Conservation (phyloP, 1,140 invertebrate genomes). For the Melipona quadrifasciata region DNA sequence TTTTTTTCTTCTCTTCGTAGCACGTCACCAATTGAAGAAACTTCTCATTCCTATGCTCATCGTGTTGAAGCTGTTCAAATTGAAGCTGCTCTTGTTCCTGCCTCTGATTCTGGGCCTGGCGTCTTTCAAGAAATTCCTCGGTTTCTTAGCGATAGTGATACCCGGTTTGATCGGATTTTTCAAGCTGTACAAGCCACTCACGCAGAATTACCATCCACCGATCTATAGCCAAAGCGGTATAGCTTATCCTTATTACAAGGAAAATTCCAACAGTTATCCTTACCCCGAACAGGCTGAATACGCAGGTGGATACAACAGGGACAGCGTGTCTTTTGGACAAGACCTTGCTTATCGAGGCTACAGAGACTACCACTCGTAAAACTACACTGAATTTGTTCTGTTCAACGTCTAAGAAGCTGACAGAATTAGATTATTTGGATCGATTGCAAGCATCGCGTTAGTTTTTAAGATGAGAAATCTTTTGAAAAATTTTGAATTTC, state of each 20-base stretch:
- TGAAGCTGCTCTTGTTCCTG: conserved; percentile 90
- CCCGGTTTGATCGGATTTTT: conserved; percentile 91
- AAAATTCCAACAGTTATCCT: conserved; percentile 68
- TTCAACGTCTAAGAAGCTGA: not conserved
- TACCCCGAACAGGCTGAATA: conserved; percentile 65
- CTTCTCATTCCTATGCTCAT: conserved; percentile 91
- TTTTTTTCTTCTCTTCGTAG: conserved; percentile 80
- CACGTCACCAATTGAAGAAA: conserved; percentile 89
- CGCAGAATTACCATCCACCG: conserved; percentile 77
- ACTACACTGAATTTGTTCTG: not conserved
- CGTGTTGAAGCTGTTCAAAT: conserved; percentile 91
- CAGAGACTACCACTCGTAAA: conserved; percentile 78
- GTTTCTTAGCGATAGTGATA: conserved; percentile 88
- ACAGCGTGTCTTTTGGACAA: conserved; percentile 84
- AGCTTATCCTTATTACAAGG: conserved; percentile 81
- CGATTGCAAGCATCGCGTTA: not conserved
- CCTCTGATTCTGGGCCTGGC: conserved; percentile 90
- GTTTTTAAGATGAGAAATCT: no score
- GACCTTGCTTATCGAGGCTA: conserved; percentile 88
- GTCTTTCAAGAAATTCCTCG: conserved; percentile 91
- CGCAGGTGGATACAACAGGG: conserved; percentile 77
- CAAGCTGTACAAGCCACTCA: conserved; percentile 86
- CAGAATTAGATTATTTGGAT: not conserved
- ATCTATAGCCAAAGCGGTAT: conserved; percentile 83
- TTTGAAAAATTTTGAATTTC: no score